A percentile compares a stretch with the other conserved stretches of the same genome.
Evolutionary conservation across 2,797 vertebrate species (phyloP).

Genomic region (Crax fasciolata): DNA sequence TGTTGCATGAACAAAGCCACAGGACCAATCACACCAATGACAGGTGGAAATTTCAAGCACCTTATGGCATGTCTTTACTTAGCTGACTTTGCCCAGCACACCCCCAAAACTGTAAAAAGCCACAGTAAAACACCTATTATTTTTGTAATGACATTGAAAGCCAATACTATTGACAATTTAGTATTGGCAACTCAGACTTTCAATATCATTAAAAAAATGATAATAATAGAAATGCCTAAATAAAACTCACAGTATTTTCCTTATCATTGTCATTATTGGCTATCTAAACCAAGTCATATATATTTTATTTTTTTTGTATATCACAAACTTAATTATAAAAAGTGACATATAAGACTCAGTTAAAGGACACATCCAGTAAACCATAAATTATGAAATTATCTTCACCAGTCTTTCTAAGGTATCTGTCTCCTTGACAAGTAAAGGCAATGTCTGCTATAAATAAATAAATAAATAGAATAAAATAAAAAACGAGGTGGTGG

Average conservation of each 20-base stretch:
- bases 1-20: neutral
- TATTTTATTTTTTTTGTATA: neutral
- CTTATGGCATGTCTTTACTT: neutral
- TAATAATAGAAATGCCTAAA: neutral
- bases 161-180: neutral
- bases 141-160: no score
- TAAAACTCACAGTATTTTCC: neutral
- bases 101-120: neutral
- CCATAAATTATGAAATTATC: rapidly evolving
- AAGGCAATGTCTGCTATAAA: neutral
- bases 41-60: neutral
- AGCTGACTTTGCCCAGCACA: neutral
- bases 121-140: neutral
- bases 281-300: neutral
- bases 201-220: neutral
- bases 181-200: neutral
- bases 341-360: neutral
- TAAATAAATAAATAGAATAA: neutral
- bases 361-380: neutral
- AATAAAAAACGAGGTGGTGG: no score
- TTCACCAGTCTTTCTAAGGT: neutral
- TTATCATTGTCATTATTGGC: neutral
- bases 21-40: neutral
- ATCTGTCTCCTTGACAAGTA: neutral
- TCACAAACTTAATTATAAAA: neutral